Base-by-base conservation (phyloP, 2,888 invertebrate genomes). In the Hermodice carunculata region DNA sequence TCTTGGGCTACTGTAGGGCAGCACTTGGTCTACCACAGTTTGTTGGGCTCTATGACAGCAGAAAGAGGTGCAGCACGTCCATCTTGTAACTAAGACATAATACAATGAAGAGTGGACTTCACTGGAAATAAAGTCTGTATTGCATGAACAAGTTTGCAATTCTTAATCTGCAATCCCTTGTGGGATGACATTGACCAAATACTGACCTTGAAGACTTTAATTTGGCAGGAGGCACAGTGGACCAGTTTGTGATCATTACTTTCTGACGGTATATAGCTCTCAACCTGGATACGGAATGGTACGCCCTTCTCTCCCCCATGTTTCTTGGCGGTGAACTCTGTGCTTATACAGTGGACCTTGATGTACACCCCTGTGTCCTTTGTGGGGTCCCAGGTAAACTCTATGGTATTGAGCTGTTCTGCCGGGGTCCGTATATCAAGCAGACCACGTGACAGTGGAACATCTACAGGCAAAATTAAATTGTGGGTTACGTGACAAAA, bases 241-340 rank as follows among this genome's bases (percentile, higher is more conserved):
- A 97, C 88, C n/a, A 94, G 89, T 69, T 89, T 90, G 61, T 80
- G 64, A 78, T 85, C 69, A 26, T 74, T 80, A 65, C 82, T 77
- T 81, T 71, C 86, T 24, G 78, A 75, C n/a, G 89, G 89, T 26
- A 34, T 8, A 80, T 85, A 67, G 26, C 76, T 82, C 88, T 97
- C 97, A 73, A 98, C 93, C 87, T 96, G 96, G 71, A 97, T 92
- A 52, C 97, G 91, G 88, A 98, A 98, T 0, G 97, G 97, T 0
- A 98, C 97, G 0, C 98, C 98, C 83, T 98, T 98, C 87, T 98
- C 98, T 1, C 98, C 98, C 52, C 98, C 98, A 86, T 98, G 97
- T 82, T 97, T 97, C 86, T 96, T 97, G 0, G 96, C 94, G 0
- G 98, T 98, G 85, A 98, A 98, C 87, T 98, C 98, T 0, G 98